Conservation (phyloP, 2,888 invertebrate species). For the Pseudococcus viburni region DNA sequence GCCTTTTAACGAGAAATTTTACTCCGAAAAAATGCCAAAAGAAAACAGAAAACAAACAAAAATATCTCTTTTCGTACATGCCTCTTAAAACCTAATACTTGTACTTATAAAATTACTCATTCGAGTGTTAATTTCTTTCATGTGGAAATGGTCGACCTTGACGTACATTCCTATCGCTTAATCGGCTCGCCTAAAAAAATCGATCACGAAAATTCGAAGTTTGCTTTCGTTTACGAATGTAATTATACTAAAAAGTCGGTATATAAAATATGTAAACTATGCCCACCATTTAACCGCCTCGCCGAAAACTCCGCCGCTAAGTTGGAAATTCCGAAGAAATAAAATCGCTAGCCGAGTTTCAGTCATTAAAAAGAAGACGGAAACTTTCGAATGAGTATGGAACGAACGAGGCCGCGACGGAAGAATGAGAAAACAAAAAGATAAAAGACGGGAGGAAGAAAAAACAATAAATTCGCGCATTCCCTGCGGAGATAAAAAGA, state of each 20-base stretch:
- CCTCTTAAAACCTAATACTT: too few relatives aligned
- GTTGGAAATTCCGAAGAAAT: constrained; percentile 44
- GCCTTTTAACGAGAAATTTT: too few relatives aligned
- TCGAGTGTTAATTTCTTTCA: neutral
- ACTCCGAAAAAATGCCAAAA: too few relatives aligned
- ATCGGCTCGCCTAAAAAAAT: neutral
- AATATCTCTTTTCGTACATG: too few relatives aligned
- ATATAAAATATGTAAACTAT: constrained; percentile 37
- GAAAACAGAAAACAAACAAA: too few relatives aligned
- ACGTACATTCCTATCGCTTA: neutral
- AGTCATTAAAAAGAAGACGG: neutral
- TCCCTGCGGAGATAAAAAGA: neutral
- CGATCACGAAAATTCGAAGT: neutral
- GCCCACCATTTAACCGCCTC: neutral
- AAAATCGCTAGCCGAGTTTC: constrained; percentile 17
- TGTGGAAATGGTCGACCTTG: neutral
- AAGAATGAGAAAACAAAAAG: neutral
- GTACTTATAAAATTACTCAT: neutral
- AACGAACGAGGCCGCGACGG: neutral
- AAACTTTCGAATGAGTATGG: neutral
- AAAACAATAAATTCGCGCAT: constrained; percentile 35
- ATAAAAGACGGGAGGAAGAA: neutral
- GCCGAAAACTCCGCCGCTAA: neutral
- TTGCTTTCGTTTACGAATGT: neutral
- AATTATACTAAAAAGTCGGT: neutral